phyloP scores from a whole-genome alignment of 2,113 vertebrate genomes.

The Zapornia atra region DNA sequence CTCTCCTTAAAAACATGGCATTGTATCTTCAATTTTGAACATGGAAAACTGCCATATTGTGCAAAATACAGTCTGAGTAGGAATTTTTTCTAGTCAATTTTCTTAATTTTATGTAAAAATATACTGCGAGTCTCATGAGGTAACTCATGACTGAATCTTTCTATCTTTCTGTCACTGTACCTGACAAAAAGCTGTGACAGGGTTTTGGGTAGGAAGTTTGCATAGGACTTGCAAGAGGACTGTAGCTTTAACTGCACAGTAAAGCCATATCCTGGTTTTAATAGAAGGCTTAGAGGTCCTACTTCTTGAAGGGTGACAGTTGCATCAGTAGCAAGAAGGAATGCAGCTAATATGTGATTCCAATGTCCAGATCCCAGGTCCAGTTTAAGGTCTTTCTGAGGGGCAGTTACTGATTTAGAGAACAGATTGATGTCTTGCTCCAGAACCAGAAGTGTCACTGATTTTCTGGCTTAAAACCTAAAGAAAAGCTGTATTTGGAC shows the following conservation, averaged over 20 bases:
- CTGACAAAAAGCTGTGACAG: neutral
- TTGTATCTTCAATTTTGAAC: neutral
- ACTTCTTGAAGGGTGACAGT: neutral
- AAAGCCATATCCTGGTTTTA: neutral
- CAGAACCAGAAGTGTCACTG: neutral
- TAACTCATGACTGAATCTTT: neutral
- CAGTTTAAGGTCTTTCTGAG: neutral
- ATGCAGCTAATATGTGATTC: neutral
- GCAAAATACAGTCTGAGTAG: neutral
- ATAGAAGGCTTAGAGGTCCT: accelerated
- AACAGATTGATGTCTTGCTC: neutral
- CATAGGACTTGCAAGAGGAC: neutral
- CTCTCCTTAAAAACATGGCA: neutral
- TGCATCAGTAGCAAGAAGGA: accelerated
- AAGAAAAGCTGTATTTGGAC: neutral
- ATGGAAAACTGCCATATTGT: neutral
- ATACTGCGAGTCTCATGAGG: accelerated
- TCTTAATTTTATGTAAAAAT: neutral
- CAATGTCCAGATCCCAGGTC: neutral
- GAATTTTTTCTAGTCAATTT: neutral
- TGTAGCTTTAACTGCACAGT: neutral
- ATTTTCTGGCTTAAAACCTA: neutral
- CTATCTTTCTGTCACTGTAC: neutral
- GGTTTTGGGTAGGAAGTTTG: neutral
- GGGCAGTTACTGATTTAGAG: neutral